Percentiles rank a stretch among this genome's conserved stretches.
phyloP scores from a whole-genome alignment of 2,888 invertebrate species.

The Orchestes rusci region DNA sequence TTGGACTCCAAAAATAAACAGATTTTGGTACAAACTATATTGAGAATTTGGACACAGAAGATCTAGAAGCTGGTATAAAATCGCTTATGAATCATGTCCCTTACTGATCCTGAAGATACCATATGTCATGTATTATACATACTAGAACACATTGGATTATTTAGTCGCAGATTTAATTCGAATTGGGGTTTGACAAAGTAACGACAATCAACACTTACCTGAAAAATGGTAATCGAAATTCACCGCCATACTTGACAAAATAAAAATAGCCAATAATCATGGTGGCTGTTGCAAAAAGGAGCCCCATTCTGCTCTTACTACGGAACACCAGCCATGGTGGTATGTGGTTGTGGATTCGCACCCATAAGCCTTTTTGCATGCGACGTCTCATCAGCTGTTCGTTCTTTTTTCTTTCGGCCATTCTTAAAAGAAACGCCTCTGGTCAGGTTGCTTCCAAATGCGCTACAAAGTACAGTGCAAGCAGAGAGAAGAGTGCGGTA shows the following conservation, averaged over 20 bases:
- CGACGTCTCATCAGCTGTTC: conserved; percentile 49
- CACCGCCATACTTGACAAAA: conserved; percentile 48
- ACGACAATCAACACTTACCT: conserved; percentile 39
- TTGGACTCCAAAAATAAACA: too few relatives aligned
- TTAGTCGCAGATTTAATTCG: too few relatives aligned
- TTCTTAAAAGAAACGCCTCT: conserved; percentile 42
- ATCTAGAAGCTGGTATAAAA: conserved; percentile 36
- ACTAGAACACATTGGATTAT: too few relatives aligned
- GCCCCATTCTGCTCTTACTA: conserved; percentile 42
- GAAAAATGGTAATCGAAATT: conserved; percentile 33
- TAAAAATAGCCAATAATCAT: conserved; percentile 54
- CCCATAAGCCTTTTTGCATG: conserved; percentile 39
- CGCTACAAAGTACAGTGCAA: not conserved
- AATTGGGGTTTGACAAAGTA: too few relatives aligned
- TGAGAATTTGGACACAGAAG: too few relatives aligned
- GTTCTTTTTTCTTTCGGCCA: conserved; percentile 52
- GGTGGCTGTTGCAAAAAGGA: conserved; percentile 50
- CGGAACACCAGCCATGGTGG: conserved; percentile 44
- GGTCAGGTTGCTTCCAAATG: conserved; percentile 7
- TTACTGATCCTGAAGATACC: conserved; percentile 33
- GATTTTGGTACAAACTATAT: too few relatives aligned
- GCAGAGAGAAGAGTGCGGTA: conserved; percentile 3
- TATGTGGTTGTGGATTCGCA: conserved; percentile 38
- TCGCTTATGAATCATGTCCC: conserved; percentile 32
- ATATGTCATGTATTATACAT: conserved; percentile 38